Evolutionary conservation across 64 coral and sea anemone genomes (phyloP).

Genomic region (Orbicella faveolata): DNA sequence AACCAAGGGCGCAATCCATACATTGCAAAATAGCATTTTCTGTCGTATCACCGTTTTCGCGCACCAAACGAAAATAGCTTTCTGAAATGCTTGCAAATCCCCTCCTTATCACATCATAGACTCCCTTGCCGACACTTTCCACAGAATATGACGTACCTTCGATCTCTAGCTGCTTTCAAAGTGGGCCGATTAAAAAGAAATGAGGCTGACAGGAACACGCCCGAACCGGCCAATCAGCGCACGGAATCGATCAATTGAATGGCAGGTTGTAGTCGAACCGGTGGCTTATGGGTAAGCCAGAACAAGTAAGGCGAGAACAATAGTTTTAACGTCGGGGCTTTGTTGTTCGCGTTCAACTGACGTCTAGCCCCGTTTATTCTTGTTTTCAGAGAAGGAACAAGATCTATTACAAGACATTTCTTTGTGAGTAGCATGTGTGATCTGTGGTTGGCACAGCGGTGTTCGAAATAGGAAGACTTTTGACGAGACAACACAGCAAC

Average conservation of each 20-base stretch:
- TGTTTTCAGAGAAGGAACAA: background rate
- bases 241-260: conserved; percentile 6
- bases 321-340: conserved; percentile 17
- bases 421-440: conserved; percentile 10
- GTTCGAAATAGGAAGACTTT: conserved; percentile 17
- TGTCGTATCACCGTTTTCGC: background rate
- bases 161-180: conserved; percentile 37
- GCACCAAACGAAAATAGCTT: background rate
- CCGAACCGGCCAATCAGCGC: background rate
- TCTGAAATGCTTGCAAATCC: too few species aligned
- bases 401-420: background rate
- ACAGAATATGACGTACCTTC: conserved; percentile 5
- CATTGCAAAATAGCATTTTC: background rate
- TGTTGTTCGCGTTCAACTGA: conserved; percentile 26
- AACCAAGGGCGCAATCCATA: background rate
- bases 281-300: conserved; percentile 37
- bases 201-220: background rate
- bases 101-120: background rate
- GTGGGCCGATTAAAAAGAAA: conserved; percentile 31
- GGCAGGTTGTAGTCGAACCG: conserved; percentile 22
- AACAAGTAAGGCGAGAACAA: conserved; percentile 15
- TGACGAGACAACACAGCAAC: conserved; percentile 22
- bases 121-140: background rate
- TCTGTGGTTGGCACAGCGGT: conserved; percentile 8
- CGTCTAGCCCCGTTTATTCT: conserved; percentile 4